These are phyloP conservation scores for Drosophila parthenogenetica DNA, from an alignment of 2,888 invertebrate species.

Conservation along the genomic window DNA sequence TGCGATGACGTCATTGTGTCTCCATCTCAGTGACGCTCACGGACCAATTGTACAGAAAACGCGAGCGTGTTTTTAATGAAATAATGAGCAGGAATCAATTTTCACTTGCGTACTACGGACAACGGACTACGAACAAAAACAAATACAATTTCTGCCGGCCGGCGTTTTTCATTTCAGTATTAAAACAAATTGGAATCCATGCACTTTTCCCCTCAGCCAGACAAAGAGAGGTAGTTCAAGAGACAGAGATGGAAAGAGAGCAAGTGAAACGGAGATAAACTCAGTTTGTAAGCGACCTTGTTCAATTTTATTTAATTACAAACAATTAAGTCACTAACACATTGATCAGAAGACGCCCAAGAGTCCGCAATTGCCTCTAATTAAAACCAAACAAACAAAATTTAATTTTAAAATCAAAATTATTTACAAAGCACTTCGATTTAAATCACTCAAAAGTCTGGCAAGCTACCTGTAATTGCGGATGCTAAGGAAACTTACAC, in stretches of 20 bases:
- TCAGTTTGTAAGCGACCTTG: slow-evolving; percentile 77
- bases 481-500: too few species aligned
- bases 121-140: slow-evolving; percentile 31
- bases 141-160: slow-evolving; percentile 69
- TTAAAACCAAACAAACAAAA: slow-evolving; percentile 14
- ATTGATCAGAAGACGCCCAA: slow-evolving; percentile 37
- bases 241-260: slow-evolving; percentile 1
- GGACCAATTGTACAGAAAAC: slow-evolving; percentile 30
- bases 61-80: slow-evolving; percentile 65
- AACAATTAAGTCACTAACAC: slow-evolving; percentile 70
- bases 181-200: slow-evolving; percentile 75
- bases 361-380: slow-evolving; percentile 9
- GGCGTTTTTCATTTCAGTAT: slow-evolving; percentile 56
- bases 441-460: slow-evolving; percentile 23
- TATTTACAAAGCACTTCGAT: slow-evolving; percentile 10
- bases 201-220: slow-evolving; percentile 51
- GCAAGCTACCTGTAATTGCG: background rate
- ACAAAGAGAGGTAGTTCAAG: slow-evolving; percentile 1
- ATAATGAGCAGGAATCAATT: slow-evolving; percentile 81
- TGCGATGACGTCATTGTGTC: slow-evolving; percentile 39
- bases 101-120: slow-evolving; percentile 48
- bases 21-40: slow-evolving; percentile 26
- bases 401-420: background rate
- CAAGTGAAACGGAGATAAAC: background rate
- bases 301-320: slow-evolving; percentile 81